Percentiles rank a stretch among this genome's conserved stretches.
These are phyloP conservation scores for Ptychoptera albimana DNA, from an alignment of 2,888 invertebrate species.

Conservation along the genomic window DNA sequence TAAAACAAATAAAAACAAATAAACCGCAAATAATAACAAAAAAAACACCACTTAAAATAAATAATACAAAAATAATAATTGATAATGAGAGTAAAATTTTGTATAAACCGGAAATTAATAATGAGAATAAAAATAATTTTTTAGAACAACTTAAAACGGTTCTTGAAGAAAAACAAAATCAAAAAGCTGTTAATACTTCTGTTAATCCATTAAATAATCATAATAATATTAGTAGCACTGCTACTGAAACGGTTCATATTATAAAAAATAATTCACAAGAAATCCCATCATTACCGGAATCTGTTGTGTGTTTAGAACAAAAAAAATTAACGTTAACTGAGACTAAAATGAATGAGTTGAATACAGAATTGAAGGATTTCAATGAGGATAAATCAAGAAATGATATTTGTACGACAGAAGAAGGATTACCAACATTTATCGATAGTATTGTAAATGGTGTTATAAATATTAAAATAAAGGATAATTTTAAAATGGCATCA, in stretches of 20 bases:
- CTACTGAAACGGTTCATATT: too few relatives aligned
- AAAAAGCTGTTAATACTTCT: too few relatives aligned
- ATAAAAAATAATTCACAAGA: neutral
- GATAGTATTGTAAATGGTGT: conserved; percentile 35
- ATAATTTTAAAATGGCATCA: conserved; percentile 41
- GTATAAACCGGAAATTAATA: neutral
- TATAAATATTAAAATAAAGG: conserved; percentile 43
- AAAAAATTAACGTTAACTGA: too few relatives aligned
- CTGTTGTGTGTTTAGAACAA: too few relatives aligned
- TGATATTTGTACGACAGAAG: conserved; percentile 29
- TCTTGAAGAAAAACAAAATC: conserved; percentile 3
- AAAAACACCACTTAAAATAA: neutral
- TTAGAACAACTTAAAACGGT: conserved; percentile 6
- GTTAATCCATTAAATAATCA: too few relatives aligned
- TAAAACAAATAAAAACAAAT: conserved; percentile 26
- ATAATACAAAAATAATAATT: too few relatives aligned
- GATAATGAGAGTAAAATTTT: neutral
- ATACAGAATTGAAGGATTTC: conserved; percentile 30
- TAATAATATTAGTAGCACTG: neutral
- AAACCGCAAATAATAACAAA: neutral
- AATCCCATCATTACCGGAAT: neutral
- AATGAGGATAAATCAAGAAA: conserved; percentile 8
- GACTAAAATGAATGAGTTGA: neutral
- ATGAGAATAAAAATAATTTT: neutral
- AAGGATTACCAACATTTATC: conserved; percentile 30